phyloP scores from a whole-genome alignment of 2,113 vertebrate species.

The Sebastes fasciatus region DNA sequence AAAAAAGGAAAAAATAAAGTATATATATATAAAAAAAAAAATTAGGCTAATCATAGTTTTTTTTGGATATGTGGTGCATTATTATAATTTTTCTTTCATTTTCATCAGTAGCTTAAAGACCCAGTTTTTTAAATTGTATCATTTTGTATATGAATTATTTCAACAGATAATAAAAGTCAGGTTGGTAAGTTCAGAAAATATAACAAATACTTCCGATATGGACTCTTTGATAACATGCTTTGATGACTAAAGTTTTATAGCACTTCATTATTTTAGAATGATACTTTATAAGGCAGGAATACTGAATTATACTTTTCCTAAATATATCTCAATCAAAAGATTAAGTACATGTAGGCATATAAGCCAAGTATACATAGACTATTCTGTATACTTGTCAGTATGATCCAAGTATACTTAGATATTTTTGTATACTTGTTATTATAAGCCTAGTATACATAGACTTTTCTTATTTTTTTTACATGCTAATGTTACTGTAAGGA shows the following conservation, averaged over 20 bases:
- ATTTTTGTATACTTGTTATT: no score
- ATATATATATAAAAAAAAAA: no score
- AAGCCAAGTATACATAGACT: no score
- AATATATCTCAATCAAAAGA: no score
- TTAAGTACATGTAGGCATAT: no score
- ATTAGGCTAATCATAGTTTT: not conserved
- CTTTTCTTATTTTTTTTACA: no score
- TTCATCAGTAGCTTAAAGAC: not conserved
- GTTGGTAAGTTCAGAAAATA: not conserved
- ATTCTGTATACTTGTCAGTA: no score
- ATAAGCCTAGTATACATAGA: no score
- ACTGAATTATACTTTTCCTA: no score
- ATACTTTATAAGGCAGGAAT: slow-evolving; percentile 24
- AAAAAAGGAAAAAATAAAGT: no score
- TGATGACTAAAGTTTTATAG: not conserved
- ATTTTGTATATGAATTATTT: not conserved
- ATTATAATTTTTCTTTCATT: not conserved
- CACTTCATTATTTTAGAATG: slow-evolving; percentile 36
- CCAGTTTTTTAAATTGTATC: not conserved
- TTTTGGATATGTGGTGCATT: not conserved
- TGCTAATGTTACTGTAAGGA: no score
- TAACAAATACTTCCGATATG: not conserved
- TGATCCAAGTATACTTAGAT: no score
- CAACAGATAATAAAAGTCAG: not conserved
- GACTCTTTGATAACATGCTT: not conserved